Conservation (phyloP, 2,113 vertebrate species). For the Erythrocercus mccallii region DNA sequence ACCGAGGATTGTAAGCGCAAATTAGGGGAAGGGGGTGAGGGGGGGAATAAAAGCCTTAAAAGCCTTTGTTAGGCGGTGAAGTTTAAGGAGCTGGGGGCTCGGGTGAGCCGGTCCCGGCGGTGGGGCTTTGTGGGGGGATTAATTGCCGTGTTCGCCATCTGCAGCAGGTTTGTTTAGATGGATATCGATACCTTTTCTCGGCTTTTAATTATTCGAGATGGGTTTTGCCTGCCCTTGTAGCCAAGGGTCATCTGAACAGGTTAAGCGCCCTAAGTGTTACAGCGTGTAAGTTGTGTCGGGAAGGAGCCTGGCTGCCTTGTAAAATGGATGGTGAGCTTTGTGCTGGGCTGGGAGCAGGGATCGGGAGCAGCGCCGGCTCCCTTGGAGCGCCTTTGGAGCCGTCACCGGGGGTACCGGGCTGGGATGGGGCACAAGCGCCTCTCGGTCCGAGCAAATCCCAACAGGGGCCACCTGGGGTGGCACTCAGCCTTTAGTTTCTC, state of each 20-base stretch:
- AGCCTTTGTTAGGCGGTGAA: conserved; percentile 23
- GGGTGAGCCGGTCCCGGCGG: not conserved
- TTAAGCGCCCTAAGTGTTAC: not conserved
- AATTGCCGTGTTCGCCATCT: conserved; percentile 26
- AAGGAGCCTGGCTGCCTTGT: not conserved
- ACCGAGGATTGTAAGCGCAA: not conserved
- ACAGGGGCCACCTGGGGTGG: not conserved
- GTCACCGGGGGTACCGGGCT: accelerated
- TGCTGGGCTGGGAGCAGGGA: not conserved
- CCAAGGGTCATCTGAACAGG: not conserved
- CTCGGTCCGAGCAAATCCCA: not conserved
- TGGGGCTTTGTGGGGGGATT: conserved; percentile 42
- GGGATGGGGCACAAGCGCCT: not conserved
- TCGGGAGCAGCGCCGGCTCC: not conserved
- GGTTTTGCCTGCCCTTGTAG: not conserved
- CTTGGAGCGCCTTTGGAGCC: not conserved
- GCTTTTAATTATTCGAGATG: not conserved
- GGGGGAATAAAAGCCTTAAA: not conserved
- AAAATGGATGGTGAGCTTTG: conserved; percentile 44
- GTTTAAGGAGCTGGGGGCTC: conserved; percentile 23
- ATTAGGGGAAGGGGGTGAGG: not conserved
- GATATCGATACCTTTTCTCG: not conserved
- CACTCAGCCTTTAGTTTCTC: not conserved
- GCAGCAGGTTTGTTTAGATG: conserved; percentile 40
- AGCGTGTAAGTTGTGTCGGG: not conserved